Evolutionary conservation across 37 sponge, comb jelly and placozoan species (phyloP).

Genomic region (Spongilla lacustris): DNA sequence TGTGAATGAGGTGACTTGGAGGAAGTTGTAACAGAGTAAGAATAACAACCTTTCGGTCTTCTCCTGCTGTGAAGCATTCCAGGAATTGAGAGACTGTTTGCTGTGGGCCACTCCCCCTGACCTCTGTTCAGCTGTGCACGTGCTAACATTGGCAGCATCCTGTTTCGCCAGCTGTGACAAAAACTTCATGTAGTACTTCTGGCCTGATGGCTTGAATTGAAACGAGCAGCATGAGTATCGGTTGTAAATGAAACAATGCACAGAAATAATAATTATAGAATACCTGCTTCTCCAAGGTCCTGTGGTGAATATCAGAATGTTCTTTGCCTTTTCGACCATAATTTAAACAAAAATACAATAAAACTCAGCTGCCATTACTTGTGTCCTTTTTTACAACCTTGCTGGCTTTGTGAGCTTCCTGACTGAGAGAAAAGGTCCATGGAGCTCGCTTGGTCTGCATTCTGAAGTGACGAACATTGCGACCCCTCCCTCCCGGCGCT

Average conservation of each 20-base stretch:
- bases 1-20: no score
- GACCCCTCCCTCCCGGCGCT: neutral
- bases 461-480: neutral
- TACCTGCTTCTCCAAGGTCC: neutral
- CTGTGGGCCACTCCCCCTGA: neutral
- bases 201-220: neutral
- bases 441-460: slow-evolving; percentile 14
- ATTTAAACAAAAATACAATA: neutral
- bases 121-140: neutral
- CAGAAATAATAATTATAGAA: neutral
- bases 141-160: neutral
- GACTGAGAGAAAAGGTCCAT: slow-evolving; percentile 57
- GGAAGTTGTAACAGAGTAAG: no score
- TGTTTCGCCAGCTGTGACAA: neutral
- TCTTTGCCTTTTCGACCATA: neutral
- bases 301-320: neutral
- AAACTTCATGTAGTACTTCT: slow-evolving; percentile 47
- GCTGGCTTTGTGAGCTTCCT: slow-evolving; percentile 18
- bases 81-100: slow-evolving; percentile 21
- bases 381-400: neutral
- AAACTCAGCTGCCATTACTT: neutral
- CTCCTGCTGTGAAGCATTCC: slow-evolving; percentile 36
- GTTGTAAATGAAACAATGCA: neutral
- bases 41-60: slow-evolving; percentile 28
- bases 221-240: neutral